Conservation (phyloP, 2,888 invertebrate species). For the Scelioninae gen. 1 region DNA sequence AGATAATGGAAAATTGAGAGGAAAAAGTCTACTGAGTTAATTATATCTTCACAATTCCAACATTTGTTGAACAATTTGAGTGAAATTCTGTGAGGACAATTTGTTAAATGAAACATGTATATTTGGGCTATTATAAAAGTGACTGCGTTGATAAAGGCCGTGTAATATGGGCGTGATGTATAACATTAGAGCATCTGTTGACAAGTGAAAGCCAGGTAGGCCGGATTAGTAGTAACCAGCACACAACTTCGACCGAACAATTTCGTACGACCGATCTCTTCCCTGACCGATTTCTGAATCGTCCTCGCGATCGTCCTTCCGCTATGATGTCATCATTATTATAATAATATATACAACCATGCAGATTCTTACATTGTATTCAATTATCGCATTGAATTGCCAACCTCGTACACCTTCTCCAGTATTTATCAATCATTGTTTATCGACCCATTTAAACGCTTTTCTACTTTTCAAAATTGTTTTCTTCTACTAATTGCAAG, state of each 20-base stretch:
- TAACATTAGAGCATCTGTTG: constrained; percentile 22
- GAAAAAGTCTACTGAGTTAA: not conserved
- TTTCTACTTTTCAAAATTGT: constrained; percentile 6
- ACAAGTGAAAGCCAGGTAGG: constrained; percentile 44
- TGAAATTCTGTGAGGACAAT: no score
- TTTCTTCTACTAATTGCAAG: not conserved
- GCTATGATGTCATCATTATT: constrained; percentile 72
- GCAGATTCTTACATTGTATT: constrained; percentile 42
- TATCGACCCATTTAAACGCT: constrained; percentile 26
- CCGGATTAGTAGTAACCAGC: constrained; percentile 27
- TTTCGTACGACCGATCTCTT: constrained; percentile 44
- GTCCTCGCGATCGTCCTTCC: constrained; percentile 71
- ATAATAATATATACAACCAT: constrained; percentile 13
- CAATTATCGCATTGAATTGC: constrained; percentile 51
- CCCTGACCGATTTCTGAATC: constrained; percentile 64
- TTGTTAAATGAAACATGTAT: no score
- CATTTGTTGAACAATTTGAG: not conserved
- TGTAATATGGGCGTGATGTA: constrained; percentile 21
- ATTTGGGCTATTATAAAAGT: not conserved
- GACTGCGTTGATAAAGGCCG: constrained; percentile 15
- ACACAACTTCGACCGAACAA: constrained; percentile 23
- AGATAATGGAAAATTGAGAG: constrained; percentile 20
- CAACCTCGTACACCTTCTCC: constrained; percentile 45
- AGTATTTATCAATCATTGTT: constrained; percentile 46
- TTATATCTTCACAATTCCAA: no score